Conservation (phyloP, 1,140 invertebrate genomes). For the Mactra quadrangularis region DNA sequence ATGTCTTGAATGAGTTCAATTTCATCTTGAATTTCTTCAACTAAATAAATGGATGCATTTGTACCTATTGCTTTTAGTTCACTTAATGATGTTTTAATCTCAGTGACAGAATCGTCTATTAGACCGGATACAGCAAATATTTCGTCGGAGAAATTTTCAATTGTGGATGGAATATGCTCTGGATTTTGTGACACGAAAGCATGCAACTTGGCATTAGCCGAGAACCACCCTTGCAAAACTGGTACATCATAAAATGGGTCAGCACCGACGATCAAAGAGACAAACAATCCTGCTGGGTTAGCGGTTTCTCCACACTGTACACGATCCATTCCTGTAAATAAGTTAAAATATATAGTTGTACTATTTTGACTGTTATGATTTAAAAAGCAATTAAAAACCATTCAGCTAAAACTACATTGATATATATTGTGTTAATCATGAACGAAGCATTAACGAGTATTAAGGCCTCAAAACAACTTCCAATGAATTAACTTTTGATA, state of each 20-base stretch:
- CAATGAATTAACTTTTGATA: no score
- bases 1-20: neutral
- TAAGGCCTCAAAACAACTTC: no score
- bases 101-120: neutral
- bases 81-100: neutral
- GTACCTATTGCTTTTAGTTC: neutral
- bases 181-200: constrained; percentile 1
- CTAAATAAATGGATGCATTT: neutral
- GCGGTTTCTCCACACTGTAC: constrained; percentile 39
- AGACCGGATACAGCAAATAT: neutral
- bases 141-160: neutral
- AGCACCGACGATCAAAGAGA: constrained; percentile 11
- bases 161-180: no score
- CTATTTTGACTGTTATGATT: no score
- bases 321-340: constrained; percentile 6
- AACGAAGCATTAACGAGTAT: no score
- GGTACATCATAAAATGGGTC: constrained; percentile 49
- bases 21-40: neutral
- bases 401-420: no score
- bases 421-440: no score
- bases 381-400: no score
- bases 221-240: constrained; percentile 5
- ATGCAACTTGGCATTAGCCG: neutral
- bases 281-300: constrained; percentile 52
- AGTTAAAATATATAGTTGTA: no score